A percentile compares a stretch with the other conserved stretches of the same genome.
Evolutionary conservation across 2,797 vertebrate genomes (phyloP).

Genomic region (Glossophaga mutica): DNA sequence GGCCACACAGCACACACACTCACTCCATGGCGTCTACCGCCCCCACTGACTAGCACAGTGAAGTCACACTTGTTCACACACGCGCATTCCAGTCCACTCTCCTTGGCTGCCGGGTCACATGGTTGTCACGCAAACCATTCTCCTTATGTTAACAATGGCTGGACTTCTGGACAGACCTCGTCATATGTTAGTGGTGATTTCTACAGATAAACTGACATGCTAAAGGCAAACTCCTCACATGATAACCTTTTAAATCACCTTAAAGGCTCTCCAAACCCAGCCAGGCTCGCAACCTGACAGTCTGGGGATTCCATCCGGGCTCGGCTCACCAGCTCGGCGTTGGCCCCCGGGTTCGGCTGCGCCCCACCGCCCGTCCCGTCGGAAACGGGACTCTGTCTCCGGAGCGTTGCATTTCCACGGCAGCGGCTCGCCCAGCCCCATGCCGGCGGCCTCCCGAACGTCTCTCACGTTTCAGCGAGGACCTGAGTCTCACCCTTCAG

Average conservation of each 20-base stretch:
- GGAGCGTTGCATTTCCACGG: constrained; percentile 74
- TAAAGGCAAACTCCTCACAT: neutral
- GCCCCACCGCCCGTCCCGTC: constrained; percentile 76
- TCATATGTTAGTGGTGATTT: neutral
- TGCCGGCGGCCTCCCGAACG: constrained; percentile 76
- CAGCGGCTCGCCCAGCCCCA: constrained; percentile 72
- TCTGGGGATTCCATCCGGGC: neutral
- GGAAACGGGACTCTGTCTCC: constrained; percentile 69
- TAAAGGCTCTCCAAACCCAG: neutral
- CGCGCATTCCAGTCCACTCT: too few relatives aligned
- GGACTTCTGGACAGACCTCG: too few relatives aligned
- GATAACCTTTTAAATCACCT: neutral
- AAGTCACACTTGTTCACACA: too few relatives aligned
- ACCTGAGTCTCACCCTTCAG: constrained; percentile 74
- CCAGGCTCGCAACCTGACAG: neutral
- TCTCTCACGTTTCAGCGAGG: constrained; percentile 82
- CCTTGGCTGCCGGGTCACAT: too few relatives aligned
- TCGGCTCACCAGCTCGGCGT: constrained; percentile 63
- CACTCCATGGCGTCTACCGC: too few relatives aligned
- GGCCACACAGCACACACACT: too few relatives aligned
- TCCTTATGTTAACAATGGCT: too few relatives aligned
- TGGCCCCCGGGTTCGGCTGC: constrained; percentile 70
- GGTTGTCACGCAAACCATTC: too few relatives aligned
- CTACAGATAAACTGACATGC: neutral
- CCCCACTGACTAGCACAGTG: too few relatives aligned